Conservation (phyloP, 2,797 vertebrate species). For the Mormyrops boulengeri region DNA sequence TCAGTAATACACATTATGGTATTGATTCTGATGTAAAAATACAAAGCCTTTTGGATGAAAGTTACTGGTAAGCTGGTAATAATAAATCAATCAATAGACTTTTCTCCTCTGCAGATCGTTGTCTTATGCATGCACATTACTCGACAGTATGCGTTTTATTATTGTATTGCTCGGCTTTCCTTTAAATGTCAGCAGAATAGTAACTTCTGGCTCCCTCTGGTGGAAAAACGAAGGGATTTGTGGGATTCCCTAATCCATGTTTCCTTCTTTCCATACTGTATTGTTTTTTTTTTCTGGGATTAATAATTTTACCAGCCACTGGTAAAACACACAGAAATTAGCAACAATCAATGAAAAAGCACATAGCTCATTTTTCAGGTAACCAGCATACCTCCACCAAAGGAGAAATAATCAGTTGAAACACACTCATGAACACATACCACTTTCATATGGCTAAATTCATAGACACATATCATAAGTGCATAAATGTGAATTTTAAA, state of each 20-base stretch:
- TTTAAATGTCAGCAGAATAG: not conserved
- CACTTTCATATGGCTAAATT: not conserved
- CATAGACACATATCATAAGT: not conserved
- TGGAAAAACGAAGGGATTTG: not conserved
- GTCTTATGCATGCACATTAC: not conserved
- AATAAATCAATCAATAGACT: not conserved
- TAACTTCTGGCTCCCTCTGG: not conserved
- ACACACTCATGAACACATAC: not conserved
- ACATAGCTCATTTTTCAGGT: not conserved
- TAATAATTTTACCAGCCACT: not conserved
- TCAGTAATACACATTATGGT: not conserved
- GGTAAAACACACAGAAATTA: not conserved
- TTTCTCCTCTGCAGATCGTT: not conserved
- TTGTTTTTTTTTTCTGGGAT: not conserved
- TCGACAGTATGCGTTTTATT: not conserved
- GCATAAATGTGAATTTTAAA: not conserved
- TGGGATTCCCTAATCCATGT: not conserved
- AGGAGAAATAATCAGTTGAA: not conserved
- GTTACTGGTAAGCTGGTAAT: not conserved
- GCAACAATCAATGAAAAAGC: not conserved
- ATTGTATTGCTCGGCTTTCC: not conserved
- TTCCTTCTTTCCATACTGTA: not conserved
- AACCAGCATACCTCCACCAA: not conserved
- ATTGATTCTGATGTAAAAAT: not conserved
- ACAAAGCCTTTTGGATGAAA: not conserved